Percentiles rank a stretch among this genome's conserved stretches.
Conservation (phyloP, 2,113 vertebrate genomes). For the Mormyrus iriodes region DNA sequence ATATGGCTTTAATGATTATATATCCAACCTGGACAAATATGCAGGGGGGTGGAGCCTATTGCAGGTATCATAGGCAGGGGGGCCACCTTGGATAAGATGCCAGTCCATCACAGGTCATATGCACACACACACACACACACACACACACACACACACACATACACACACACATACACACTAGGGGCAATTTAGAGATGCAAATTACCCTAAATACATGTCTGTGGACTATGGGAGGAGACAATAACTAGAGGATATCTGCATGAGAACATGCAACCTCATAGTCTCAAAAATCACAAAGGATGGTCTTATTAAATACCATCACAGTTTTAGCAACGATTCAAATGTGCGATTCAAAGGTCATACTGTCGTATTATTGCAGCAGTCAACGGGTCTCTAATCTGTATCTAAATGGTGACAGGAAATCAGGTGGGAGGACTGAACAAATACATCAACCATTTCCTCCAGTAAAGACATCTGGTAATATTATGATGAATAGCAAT, state of each 20-base stretch:
- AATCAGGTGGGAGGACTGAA: neutral
- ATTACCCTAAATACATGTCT: neutral
- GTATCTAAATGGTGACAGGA: neutral
- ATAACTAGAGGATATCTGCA: neutral
- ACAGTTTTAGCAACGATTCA: neutral
- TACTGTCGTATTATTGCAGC: neutral
- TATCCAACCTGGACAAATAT: neutral
- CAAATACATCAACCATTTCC: neutral
- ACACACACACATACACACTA: no score
- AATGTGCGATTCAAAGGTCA: neutral
- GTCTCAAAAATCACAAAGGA: neutral
- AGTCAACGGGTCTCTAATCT: neutral
- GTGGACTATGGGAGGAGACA: neutral
- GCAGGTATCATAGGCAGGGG: neutral
- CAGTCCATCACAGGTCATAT: neutral
- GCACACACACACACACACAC: neutral
- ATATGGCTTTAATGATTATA: neutral
- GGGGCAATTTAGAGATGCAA: neutral
- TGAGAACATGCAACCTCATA: neutral
- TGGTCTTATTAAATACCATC: neutral
- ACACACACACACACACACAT: neutral
- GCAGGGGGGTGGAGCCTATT: neutral
- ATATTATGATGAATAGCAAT: neutral
- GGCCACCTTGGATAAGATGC: neutral
- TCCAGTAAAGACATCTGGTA: neutral